phyloP scores from a whole-genome alignment of 1,140 invertebrate species.

The Drosophila ohnishii region DNA sequence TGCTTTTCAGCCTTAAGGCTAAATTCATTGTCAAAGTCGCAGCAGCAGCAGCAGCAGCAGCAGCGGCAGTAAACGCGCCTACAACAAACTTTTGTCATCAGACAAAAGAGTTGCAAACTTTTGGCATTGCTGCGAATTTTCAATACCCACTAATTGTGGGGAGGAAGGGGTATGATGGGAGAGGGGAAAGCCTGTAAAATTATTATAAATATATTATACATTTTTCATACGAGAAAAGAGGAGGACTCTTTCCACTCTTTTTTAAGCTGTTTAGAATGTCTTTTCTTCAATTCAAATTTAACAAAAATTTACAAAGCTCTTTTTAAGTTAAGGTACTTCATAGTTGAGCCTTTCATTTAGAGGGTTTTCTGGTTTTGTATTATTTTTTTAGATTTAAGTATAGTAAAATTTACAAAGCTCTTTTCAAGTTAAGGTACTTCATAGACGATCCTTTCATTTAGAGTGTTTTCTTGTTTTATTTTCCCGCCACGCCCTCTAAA shows the following conservation, averaged over 20 bases:
- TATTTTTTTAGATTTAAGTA: too few relatives aligned
- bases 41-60: conserved; percentile 37
- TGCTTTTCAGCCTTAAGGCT: conserved; percentile 64
- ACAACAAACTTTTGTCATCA: conserved; percentile 79
- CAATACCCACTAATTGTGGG: background rate
- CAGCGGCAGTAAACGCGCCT: conserved; percentile 49
- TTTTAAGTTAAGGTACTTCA: too few relatives aligned
- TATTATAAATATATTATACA: background rate
- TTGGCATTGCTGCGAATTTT: conserved; percentile 39
- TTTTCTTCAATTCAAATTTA: too few relatives aligned
- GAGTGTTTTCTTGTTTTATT: conserved; percentile 1
- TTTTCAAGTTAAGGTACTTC: too few relatives aligned
- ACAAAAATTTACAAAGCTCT: too few relatives aligned
- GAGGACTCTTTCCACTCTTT: background rate
- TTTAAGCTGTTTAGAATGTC: too few relatives aligned
- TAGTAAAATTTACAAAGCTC: too few relatives aligned
- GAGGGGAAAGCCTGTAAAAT: background rate
- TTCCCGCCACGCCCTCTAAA: conserved; percentile 40
- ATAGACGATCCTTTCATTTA: too few relatives aligned
- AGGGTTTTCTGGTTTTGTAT: too few relatives aligned
- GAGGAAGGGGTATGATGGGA: background rate
- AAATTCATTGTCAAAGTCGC: conserved; percentile 81
- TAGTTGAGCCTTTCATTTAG: too few relatives aligned
- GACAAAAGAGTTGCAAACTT: conserved; percentile 79
- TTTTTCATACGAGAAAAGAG: background rate